Percentiles rank a stretch among this genome's conserved stretches.
Evolutionary conservation across 2,888 invertebrate species (phyloP).

Genomic region (Apamea anceps): DNA sequence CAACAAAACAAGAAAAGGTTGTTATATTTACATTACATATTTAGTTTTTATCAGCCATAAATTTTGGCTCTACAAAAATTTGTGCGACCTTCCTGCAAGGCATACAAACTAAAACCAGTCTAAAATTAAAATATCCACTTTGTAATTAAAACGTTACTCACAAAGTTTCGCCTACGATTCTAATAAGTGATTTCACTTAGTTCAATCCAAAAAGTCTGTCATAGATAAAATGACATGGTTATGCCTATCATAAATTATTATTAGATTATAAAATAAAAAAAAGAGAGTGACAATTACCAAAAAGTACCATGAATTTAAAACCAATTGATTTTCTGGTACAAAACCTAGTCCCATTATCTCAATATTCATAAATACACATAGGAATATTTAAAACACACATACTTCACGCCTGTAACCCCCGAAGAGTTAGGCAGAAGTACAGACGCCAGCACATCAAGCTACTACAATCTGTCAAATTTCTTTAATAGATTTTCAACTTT

Average conservation of each 20-base stretch:
- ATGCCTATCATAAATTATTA: constrained; percentile 17
- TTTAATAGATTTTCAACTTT: too few relatives aligned
- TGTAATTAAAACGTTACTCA: constrained; percentile 4
- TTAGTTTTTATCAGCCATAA: not conserved
- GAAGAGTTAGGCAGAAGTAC: not conserved
- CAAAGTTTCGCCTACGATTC: not conserved
- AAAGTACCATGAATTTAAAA: constrained; percentile 23
- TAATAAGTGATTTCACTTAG: constrained; percentile 15
- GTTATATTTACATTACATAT: too few relatives aligned
- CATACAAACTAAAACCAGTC: not conserved
- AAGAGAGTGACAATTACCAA: not conserved
- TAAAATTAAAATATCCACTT: not conserved
- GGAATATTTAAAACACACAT: not conserved
- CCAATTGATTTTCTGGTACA: constrained; percentile 25
- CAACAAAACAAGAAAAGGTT: too few relatives aligned
- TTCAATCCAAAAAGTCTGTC: not conserved
- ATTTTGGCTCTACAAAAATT: not conserved
- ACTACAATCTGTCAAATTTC: too few relatives aligned
- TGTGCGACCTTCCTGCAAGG: not conserved
- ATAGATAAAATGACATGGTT: not conserved
- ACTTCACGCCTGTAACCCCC: not conserved
- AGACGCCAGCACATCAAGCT: too few relatives aligned
- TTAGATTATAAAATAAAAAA: constrained; percentile 21
- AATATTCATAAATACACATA: not conserved
- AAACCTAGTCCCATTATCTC: not conserved